Evolutionary conservation across 2,797 vertebrate genomes (phyloP).

Genomic region (Chaetodon trifasciatus): DNA sequence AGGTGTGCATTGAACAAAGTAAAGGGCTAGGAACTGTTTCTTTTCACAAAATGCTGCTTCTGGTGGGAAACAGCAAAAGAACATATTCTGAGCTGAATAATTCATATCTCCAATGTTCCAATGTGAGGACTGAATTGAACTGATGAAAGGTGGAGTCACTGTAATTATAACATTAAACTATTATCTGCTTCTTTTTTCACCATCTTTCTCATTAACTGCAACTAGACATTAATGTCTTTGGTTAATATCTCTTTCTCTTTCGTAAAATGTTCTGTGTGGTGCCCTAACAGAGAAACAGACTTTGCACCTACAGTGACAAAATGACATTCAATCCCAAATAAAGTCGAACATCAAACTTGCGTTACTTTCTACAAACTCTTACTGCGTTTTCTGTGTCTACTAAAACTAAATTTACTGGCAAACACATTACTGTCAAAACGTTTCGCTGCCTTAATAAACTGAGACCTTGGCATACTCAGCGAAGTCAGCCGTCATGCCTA

Average conservation of each 20-base stretch:
- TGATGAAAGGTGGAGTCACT: too few relatives aligned
- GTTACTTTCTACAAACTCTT: too few relatives aligned
- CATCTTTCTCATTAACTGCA: not conserved
- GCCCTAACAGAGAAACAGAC: not conserved
- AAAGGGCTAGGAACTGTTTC: not conserved
- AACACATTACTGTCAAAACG: not conserved
- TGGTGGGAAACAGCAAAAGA: not conserved
- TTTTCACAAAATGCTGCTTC: not conserved
- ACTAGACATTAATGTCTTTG: not conserved
- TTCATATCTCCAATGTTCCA: not conserved
- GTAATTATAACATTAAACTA: not conserved
- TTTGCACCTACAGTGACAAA: not conserved
- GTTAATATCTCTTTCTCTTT: not conserved
- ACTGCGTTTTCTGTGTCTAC: too few relatives aligned
- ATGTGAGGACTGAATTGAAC: not conserved
- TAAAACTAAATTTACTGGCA: not conserved
- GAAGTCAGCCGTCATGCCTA: constrained; percentile 13
- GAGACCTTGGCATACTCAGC: not conserved
- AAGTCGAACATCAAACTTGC: not conserved
- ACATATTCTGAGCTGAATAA: not conserved
- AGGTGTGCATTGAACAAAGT: constrained; percentile 1
- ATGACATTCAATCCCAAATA: not conserved
- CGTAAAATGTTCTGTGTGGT: not conserved
- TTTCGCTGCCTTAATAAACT: not conserved
- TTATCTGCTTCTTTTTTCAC: not conserved